Percentiles rank a stretch among this genome's conserved stretches.
These are phyloP conservation scores for Enteromius trimaculatus DNA, from an alignment of 2,797 vertebrate species.

Conservation along the genomic window DNA sequence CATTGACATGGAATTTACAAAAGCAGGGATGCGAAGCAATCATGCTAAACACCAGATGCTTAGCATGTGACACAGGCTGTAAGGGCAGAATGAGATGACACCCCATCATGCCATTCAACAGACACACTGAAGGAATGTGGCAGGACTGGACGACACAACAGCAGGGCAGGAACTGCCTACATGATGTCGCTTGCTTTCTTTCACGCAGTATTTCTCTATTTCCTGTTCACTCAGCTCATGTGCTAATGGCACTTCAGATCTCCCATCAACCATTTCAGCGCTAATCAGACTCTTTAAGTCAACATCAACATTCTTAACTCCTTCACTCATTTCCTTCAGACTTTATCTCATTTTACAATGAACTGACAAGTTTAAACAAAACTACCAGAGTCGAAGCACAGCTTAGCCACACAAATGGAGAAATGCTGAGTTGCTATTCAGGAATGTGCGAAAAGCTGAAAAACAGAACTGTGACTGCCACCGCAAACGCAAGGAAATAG, in stretches of 20 bases:
- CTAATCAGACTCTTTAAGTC: constrained; percentile 60
- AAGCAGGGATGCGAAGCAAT: neutral
- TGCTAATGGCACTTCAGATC: constrained; percentile 64
- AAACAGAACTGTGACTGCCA: neutral
- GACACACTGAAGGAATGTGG: constrained; percentile 73
- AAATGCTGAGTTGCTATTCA: constrained; percentile 6
- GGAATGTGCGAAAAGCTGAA: constrained; percentile 27
- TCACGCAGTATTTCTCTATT: constrained; percentile 65
- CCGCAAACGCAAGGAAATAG: constrained; percentile 11
- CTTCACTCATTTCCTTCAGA: constrained; percentile 37
- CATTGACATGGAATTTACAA: constrained; percentile 2
- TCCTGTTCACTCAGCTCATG: constrained; percentile 72
- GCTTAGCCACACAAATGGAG: neutral
- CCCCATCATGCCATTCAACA: constrained; percentile 59
- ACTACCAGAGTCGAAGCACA: constrained; percentile 3
- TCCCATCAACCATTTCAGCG: constrained; percentile 37
- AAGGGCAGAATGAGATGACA: constrained; percentile 62
- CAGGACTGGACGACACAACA: constrained; percentile 77
- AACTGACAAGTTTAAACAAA: constrained; percentile 17
- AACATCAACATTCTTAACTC: constrained; percentile 56
- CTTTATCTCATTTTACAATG: constrained; percentile 18
- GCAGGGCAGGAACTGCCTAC: constrained; percentile 75
- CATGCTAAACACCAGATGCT: constrained; percentile 8
- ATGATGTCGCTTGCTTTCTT: constrained; percentile 65
- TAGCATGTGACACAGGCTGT: constrained; percentile 20